Conservation (phyloP, 2,888 invertebrate genomes). For the Sinelater perroti region DNA sequence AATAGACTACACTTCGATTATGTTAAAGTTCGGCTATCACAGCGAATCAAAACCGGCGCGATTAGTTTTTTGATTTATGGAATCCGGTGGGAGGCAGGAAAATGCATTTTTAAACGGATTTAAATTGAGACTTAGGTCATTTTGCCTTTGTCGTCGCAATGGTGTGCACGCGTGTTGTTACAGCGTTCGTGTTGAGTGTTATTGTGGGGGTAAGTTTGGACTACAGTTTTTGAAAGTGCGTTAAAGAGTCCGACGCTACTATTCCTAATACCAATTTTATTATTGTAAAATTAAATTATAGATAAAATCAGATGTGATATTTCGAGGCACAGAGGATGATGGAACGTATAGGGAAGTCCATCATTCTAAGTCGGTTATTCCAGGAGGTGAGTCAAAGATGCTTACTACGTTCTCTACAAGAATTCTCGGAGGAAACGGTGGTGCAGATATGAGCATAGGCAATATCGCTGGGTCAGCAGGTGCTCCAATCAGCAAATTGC, state of each 20-base stretch:
- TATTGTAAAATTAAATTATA: not conserved
- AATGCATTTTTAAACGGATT: slow-evolving; percentile 19
- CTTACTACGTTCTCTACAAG: slow-evolving; percentile 3
- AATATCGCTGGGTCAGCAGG: not conserved
- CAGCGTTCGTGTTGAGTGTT: not conserved
- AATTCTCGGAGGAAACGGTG: not conserved
- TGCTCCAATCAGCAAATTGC: too few species aligned
- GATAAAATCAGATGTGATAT: slow-evolving; percentile 2
- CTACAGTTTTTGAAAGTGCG: not conserved
- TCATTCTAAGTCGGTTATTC: not conserved
- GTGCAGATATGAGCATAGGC: not conserved
- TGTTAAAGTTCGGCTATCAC: not conserved
- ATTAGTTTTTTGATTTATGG: slow-evolving; percentile 23
- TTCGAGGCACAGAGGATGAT: not conserved
- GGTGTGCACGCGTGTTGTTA: slow-evolving; percentile 11
- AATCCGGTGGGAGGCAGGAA: slow-evolving; percentile 2
- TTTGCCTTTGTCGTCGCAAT: slow-evolving; percentile 3
- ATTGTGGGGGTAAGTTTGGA: slow-evolving; percentile 4
- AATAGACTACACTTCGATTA: not conserved
- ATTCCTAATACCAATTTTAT: too few species aligned
- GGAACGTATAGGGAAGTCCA: slow-evolving; percentile 3
- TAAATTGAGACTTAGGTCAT: slow-evolving; percentile 17
- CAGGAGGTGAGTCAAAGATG: not conserved
- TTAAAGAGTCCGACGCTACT: not conserved
- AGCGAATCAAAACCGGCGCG: slow-evolving; percentile 8